Evolutionary conservation across 2,113 vertebrate species (phyloP), one percentile per base, ranked within the genome.

Genomic region (Spilogale gracilis): DNA sequence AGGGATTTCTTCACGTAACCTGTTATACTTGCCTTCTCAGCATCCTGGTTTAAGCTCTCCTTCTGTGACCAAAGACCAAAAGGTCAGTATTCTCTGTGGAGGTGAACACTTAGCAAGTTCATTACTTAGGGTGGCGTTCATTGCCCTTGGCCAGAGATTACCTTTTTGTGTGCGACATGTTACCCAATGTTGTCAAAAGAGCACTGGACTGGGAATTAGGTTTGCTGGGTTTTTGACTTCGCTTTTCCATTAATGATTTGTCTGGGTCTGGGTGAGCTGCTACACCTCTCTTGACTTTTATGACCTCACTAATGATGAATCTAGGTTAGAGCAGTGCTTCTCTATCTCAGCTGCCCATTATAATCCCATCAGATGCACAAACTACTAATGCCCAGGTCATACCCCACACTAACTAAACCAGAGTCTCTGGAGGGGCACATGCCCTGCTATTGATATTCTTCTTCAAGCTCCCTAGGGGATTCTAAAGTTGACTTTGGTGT

Each of bases 141-240:
- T 63, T 78, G 94, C 45, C 88, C 80, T 96, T 94, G 82, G 97
- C 54, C 95, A 94, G 12, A 95, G 95, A 74, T 96, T 58, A 90
- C 74, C 48, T 88, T 95, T 96, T 80, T 95, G 69, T 78, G 65
- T 38, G 73, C 71, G 50, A 78, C 74, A 60, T 52, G 79, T 38
- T 79, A 60, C n/a, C 69, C 84, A n/a, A 87, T 69, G 54, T 69
- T 93, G 74, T 82, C 69, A 52, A 56, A 94, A 91, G 74, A 97
- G 2, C 89, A 61, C 30, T 43, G 23, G 71, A 30, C 67, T 95
- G 60, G 65, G 48, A 89, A 90, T 74, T 61, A 52, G 25, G 11
- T 20, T n/a, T 73, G 30, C 78, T 94, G 50, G 43, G 11, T 25
- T 91, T 93, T 96, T 73, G 25, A 95, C 54, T 81, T 81, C 43